These are phyloP conservation scores for Ardeotis arabs DNA, from an alignment of 2,113 vertebrate genomes.

Conservation along the genomic window DNA sequence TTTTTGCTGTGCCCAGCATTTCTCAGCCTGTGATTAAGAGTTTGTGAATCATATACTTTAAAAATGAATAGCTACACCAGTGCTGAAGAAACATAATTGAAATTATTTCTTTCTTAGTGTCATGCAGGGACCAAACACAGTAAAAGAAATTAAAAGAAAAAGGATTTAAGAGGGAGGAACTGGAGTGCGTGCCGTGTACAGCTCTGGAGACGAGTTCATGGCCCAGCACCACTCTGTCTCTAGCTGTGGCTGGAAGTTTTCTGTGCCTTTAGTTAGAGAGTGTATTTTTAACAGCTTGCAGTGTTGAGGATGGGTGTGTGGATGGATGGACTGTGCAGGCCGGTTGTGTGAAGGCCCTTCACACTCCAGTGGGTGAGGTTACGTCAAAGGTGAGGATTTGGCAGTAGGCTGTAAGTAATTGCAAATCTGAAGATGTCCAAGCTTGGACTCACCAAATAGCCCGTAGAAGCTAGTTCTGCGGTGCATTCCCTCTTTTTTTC, in stretches of 20 bases:
- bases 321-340: background rate
- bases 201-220: background rate
- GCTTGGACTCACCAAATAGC: background rate
- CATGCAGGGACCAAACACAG: background rate
- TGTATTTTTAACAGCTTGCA: background rate
- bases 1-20: background rate
- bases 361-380: background rate
- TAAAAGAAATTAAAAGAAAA: background rate
- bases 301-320: background rate
- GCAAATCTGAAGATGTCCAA: background rate
- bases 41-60: background rate
- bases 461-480: background rate
- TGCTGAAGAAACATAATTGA: background rate
- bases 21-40: background rate
- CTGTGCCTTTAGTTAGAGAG: background rate
- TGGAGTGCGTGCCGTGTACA: accelerated
- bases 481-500: background rate
- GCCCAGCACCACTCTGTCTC: background rate
- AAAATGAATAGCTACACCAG: too few relatives aligned
- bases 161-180: background rate
- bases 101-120: background rate
- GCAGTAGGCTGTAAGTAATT: background rate
- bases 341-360: background rate
- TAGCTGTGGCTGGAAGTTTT: background rate
- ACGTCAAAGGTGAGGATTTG: background rate